phyloP scores from a whole-genome alignment of 2,113 vertebrate species.

The Corvus moneduloides region DNA sequence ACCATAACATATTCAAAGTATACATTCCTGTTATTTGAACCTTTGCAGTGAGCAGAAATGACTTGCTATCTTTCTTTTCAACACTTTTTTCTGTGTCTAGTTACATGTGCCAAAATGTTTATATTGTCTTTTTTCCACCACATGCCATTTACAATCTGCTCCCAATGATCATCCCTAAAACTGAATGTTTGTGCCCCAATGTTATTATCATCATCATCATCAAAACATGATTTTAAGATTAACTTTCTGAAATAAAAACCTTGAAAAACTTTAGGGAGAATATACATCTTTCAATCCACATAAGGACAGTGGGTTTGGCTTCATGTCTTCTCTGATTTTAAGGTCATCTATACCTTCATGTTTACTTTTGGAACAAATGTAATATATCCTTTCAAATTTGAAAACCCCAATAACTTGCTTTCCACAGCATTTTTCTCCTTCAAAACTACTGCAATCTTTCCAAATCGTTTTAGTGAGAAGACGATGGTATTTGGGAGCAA shows the following conservation, averaged over 20 bases:
- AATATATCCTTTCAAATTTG: neutral
- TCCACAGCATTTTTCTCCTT: neutral
- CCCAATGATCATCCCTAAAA: neutral
- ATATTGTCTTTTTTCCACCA: neutral
- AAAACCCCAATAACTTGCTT: neutral
- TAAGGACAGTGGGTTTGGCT: neutral
- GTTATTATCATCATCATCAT: neutral
- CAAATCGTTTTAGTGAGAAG: neutral
- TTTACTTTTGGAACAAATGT: neutral
- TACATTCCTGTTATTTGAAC: neutral
- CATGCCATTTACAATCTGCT: neutral
- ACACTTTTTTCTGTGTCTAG: neutral
- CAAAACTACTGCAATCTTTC: neutral
- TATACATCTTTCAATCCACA: neutral
- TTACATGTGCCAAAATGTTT: neutral
- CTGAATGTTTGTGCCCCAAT: neutral
- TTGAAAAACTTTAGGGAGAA: neutral
- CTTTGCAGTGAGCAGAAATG: neutral
- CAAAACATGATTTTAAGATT: neutral
- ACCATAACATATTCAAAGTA: neutral
- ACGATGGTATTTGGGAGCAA: fast-evolving
- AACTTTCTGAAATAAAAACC: neutral
- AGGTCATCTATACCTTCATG: neutral
- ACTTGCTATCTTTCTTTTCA: neutral
- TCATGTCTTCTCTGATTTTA: neutral